A percentile compares a stretch with the other conserved stretches of the same genome.
phyloP scores from a whole-genome alignment of 2,797 vertebrate genomes.

The Xenentodon cancila region DNA sequence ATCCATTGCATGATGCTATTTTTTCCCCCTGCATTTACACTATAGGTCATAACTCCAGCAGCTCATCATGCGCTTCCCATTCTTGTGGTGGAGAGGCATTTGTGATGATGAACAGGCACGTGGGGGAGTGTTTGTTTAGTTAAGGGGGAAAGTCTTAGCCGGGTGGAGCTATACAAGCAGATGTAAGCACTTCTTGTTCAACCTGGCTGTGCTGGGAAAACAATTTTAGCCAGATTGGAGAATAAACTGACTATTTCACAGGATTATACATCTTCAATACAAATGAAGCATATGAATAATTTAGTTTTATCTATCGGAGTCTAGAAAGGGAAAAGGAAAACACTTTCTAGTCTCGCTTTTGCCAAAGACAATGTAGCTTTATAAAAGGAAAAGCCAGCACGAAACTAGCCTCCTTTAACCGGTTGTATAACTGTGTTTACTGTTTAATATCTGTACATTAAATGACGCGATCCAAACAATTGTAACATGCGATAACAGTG shows the following conservation, averaged over 20 bases:
- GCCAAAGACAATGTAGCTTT: slow-evolving; percentile 6
- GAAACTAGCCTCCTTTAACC: not conserved
- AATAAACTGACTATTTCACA: slow-evolving; percentile 53
- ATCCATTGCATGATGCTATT: slow-evolving; percentile 32
- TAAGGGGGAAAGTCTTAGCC: slow-evolving; percentile 13
- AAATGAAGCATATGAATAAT: slow-evolving; percentile 63
- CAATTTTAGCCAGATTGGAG: slow-evolving; percentile 53
- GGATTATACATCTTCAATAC: slow-evolving; percentile 54
- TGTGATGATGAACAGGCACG: slow-evolving; percentile 60
- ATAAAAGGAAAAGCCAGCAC: slow-evolving; percentile 21
- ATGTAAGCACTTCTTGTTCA: slow-evolving; percentile 57
- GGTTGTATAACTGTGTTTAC: no score
- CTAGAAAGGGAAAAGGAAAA: slow-evolving; percentile 30
- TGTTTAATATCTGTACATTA: not conserved
- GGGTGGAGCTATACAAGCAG: slow-evolving; percentile 38
- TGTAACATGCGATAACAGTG: no score
- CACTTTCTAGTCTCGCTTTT: slow-evolving; percentile 24
- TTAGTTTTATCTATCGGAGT: slow-evolving; percentile 55
- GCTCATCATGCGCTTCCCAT: slow-evolving; percentile 46
- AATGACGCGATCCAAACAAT: slow-evolving; percentile 3
- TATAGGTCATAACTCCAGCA: slow-evolving; percentile 46
- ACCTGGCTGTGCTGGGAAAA: slow-evolving; percentile 61
- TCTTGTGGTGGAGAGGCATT: slow-evolving; percentile 49
- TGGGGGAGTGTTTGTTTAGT: slow-evolving; percentile 54
- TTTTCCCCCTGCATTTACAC: slow-evolving; percentile 27